A percentile compares a stretch with the other conserved stretches of the same genome.
Evolutionary conservation across 1,140 invertebrate genomes (phyloP).

Genomic region (Hylaeus anthracinus): DNA sequence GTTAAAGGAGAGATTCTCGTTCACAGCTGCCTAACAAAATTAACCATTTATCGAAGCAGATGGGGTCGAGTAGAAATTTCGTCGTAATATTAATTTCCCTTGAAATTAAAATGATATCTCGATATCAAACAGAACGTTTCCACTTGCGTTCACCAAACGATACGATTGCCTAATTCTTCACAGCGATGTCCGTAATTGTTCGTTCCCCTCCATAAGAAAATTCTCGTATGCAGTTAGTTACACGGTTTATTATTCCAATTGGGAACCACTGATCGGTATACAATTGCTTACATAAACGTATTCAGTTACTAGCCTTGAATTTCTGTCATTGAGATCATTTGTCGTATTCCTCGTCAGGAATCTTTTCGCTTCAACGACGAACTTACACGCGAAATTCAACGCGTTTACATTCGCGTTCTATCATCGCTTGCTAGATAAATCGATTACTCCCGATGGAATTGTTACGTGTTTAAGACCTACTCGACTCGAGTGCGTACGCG

Average conservation of each 20-base stretch:
- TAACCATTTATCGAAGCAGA: neutral
- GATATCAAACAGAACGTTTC: neutral
- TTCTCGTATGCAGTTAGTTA: neutral
- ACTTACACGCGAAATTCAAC: no score
- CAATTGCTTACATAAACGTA: neutral
- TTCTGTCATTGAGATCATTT: neutral
- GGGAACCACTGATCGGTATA: neutral
- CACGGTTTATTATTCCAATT: neutral
- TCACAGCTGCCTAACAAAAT: neutral
- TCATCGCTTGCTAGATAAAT: neutral
- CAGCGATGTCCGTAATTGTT: neutral
- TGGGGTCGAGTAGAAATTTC: slow-evolving; percentile 12
- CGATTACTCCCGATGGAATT: neutral
- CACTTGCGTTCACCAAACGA: neutral
- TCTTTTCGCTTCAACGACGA: no score
- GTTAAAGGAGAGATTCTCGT: neutral
- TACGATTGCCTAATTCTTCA: neutral
- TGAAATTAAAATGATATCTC: neutral
- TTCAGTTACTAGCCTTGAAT: neutral
- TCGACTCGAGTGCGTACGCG: neutral
- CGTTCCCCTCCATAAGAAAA: neutral
- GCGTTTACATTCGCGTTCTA: neutral
- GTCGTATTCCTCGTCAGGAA: neutral
- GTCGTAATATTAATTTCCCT: neutral
- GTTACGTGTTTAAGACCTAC: neutral